Evolutionary conservation across 2,113 vertebrate species (phyloP).

Genomic region (Leucoraja erinaceus): DNA sequence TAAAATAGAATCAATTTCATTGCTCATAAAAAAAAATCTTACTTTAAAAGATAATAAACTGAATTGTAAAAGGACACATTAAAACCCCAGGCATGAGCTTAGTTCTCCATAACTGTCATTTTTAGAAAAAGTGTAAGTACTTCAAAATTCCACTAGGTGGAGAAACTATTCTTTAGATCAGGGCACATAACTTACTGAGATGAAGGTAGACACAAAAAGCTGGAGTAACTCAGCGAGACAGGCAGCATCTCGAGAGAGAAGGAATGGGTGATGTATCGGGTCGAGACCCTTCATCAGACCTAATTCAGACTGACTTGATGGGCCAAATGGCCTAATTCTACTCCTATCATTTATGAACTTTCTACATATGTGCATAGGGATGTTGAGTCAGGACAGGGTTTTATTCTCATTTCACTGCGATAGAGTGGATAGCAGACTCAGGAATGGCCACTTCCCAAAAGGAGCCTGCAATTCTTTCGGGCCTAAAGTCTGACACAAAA

Average conservation of each 20-base stretch:
- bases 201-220: too few species aligned
- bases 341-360: too few species aligned
- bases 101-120: not conserved
- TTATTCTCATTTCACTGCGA: not conserved
- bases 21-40: not conserved
- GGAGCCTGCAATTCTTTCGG: too few species aligned
- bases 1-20: not conserved
- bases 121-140: not conserved
- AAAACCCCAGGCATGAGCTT: not conserved
- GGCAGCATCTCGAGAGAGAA: too few species aligned
- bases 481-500: not conserved
- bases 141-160: not conserved
- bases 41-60: not conserved
- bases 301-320: too few species aligned
- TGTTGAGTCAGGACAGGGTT: not conserved
- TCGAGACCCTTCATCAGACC: too few species aligned
- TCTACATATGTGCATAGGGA: not conserved
- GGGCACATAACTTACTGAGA: not conserved
- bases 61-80: not conserved
- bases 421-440: not conserved
- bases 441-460: not conserved
- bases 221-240: too few species aligned
- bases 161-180: not conserved
- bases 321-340: too few species aligned
- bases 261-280: too few species aligned